Conservation (phyloP, 2,888 invertebrate genomes). For the Macaria notata region DNA sequence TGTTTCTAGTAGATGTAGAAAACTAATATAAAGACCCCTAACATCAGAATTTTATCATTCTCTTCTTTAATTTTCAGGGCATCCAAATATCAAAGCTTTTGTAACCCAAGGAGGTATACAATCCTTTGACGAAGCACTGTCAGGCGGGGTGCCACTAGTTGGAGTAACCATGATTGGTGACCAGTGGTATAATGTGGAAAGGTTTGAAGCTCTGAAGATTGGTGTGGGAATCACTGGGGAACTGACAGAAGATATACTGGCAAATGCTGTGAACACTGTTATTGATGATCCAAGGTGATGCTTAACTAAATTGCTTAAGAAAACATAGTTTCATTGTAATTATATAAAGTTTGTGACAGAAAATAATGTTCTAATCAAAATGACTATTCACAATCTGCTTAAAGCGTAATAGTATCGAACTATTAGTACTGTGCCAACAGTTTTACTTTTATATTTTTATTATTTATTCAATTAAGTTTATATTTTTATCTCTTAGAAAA, state of each 20-base stretch:
- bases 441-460: too few relatives aligned
- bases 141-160: conserved; percentile 55
- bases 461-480: too few relatives aligned
- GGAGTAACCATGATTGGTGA: conserved; percentile 62
- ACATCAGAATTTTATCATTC: too few relatives aligned
- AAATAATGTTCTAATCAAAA: too few relatives aligned
- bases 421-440: too few relatives aligned
- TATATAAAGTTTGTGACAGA: too few relatives aligned
- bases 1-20: too few relatives aligned
- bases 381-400: too few relatives aligned
- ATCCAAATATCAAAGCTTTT: conserved; percentile 67
- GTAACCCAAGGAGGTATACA: conserved; percentile 68
- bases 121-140: conserved; percentile 64
- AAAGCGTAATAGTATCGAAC: too few relatives aligned
- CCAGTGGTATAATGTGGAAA: conserved; percentile 55
- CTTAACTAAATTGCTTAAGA: not conserved
- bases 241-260: conserved; percentile 41
- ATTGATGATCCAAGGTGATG: conserved; percentile 39
- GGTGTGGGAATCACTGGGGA: conserved; percentile 37
- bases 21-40: too few relatives aligned
- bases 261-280: conserved; percentile 36
- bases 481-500: too few relatives aligned
- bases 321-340: too few relatives aligned
- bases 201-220: conserved; percentile 38
- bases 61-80: conserved; percentile 47